phyloP scores from a whole-genome alignment of 1,140 invertebrate species.

The Drosophila oshimai region DNA sequence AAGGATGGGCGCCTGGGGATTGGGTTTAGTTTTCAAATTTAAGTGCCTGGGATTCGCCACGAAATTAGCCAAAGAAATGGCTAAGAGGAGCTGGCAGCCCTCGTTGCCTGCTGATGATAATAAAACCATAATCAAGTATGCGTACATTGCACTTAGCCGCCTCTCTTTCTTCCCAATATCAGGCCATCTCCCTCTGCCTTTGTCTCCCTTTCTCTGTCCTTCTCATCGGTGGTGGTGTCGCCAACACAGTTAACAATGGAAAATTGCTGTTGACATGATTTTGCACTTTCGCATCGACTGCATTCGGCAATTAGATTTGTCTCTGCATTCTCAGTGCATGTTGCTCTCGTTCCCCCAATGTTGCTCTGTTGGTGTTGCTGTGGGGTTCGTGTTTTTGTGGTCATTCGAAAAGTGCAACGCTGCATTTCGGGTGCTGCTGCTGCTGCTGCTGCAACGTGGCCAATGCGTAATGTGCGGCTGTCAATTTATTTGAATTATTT shows the following conservation, averaged over 20 bases:
- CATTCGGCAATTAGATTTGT: constrained; percentile 83
- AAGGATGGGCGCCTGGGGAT: constrained; percentile 12
- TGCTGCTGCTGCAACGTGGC: constrained; percentile 32
- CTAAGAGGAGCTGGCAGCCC: constrained; percentile 29
- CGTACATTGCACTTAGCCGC: constrained; percentile 49
- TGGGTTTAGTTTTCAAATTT: constrained; percentile 76
- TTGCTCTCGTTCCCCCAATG: constrained; percentile 18
- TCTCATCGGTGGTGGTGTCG: constrained; percentile 22
- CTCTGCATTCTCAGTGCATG: constrained; percentile 47
- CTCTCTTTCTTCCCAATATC: not conserved
- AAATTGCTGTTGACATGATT: constrained; percentile 83
- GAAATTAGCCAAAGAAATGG: constrained; percentile 74
- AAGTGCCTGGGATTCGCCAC: constrained; percentile 72
- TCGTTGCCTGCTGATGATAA: constrained; percentile 40
- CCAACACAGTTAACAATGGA: constrained; percentile 74
- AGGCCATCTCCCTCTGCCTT: not conserved
- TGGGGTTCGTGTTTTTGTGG: constrained; percentile 61
- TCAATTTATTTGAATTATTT: constrained; percentile 81
- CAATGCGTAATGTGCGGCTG: constrained; percentile 78
- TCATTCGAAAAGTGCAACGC: constrained; percentile 63
- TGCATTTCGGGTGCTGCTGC: constrained; percentile 38
- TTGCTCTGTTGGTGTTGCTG: not conserved
- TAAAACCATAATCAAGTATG: constrained; percentile 80
- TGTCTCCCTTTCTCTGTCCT: not conserved
- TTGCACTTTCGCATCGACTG: constrained; percentile 83